These are phyloP conservation scores for Chloroclysta siterata DNA, from an alignment of 2,888 invertebrate genomes.

Conservation along the genomic window DNA sequence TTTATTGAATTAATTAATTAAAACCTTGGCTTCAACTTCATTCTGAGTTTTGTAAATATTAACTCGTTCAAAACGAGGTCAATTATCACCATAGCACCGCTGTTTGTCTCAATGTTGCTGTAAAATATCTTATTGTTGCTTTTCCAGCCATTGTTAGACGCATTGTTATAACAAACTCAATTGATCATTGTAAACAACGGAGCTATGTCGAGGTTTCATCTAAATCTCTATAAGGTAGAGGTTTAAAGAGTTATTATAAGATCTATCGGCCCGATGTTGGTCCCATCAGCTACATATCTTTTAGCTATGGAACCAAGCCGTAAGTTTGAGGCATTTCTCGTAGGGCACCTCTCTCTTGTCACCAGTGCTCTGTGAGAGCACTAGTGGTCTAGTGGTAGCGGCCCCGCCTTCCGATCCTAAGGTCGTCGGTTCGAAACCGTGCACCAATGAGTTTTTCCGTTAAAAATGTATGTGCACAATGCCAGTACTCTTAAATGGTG, in stretches of 20 bases:
- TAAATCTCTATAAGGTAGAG: slow-evolving; percentile 1
- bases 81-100: slow-evolving; percentile 14
- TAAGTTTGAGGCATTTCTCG: too few species aligned
- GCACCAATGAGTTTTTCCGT: too few species aligned
- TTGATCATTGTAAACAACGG: slow-evolving; percentile 19
- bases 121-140: slow-evolving; percentile 28
- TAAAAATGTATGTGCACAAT: too few species aligned
- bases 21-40: not conserved
- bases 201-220: slow-evolving; percentile 5
- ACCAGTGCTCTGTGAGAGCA: too few species aligned
- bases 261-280: not conserved
- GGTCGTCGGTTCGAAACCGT: too few species aligned
- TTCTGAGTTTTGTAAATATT: not conserved
- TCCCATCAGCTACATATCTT: too few species aligned
- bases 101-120: slow-evolving; percentile 21
- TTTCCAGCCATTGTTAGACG: slow-evolving; percentile 24
- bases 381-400: too few species aligned
- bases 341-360: too few species aligned
- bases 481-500: too few species aligned
- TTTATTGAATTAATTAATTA: too few species aligned
- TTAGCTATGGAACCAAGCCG: too few species aligned
- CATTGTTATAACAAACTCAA: slow-evolving; percentile 23
- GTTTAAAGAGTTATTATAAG: not conserved
- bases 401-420: too few species aligned
- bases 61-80: slow-evolving; percentile 6